Base-by-base conservation (phyloP, 2,113 vertebrate genomes). In the Salvator merianae region DNA sequence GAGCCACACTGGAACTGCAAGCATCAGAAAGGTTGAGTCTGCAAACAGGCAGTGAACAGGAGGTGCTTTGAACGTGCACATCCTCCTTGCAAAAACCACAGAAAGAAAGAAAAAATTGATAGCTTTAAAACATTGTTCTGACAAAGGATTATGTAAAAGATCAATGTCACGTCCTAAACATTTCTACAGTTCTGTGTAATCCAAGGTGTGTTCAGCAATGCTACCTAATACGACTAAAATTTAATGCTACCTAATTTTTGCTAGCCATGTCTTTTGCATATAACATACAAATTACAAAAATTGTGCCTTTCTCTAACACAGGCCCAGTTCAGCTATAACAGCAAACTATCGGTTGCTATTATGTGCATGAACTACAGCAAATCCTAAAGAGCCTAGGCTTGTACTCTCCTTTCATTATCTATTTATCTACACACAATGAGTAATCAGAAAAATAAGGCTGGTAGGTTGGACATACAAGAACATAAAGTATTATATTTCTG, bases 221-320 rank as follows among this genome's bases (percentile, higher is more conserved):
- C 86, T 88, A 92, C 22, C 16, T 66, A 79, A 91, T 82, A 88
- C 81, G 12, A 85, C 16, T 59, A 59, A 59, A 88, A 82, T 88
- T 91, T 93, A 91, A 92, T 87, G 89, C 88, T 90, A 92, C 91
- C 87, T 91, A 93, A 89, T 83, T 91, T 62, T 89, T 86, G 53
- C 72, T 91, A 93, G 93, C 91, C 26, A 36, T 6, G 66, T 80
- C 66, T 88, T 88, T 89, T 91, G 91, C 91, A 86, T 89, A 75
- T 81, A 91, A 84, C 22, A 85, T 65, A 84, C 71, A 89, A 0
- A 0, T 40, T 34, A 81, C 82, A 14, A 88, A 63, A 32, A 24
- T 9, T 47, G 38, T 24, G 40, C 20, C 68, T 69, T 80, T 3
- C 4, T 63, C 8, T 1, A 16, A 7, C 3, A 65, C 9, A 63